A percentile compares a stretch with the other conserved stretches of the same genome.
Conservation (phyloP, 2,113 vertebrate species). For the Seriola aureovittata region DNA sequence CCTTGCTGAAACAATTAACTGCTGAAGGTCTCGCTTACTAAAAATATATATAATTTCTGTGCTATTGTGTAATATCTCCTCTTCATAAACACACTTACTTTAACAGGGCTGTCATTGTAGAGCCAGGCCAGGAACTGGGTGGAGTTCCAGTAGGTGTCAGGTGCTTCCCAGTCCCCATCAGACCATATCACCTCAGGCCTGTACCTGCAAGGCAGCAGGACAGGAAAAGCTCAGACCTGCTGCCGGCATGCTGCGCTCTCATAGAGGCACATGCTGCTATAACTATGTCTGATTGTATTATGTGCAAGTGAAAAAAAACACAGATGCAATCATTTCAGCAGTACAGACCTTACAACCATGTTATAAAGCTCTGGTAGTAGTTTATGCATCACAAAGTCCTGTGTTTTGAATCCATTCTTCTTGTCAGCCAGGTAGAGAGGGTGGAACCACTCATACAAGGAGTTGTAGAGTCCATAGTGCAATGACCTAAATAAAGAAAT, state of each 20-base stretch:
- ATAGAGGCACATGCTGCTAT: not conserved
- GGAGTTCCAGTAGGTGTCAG: constrained; percentile 96
- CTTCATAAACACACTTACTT: constrained; percentile 80
- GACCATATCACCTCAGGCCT: constrained; percentile 97
- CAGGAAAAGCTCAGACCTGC: not conserved
- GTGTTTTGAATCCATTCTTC: constrained; percentile 89
- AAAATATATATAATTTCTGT: not conserved
- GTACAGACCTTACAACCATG: constrained; percentile 90
- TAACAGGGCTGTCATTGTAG: constrained; percentile 96
- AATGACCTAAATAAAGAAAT: constrained; percentile 84
- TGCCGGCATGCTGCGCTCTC: not conserved
- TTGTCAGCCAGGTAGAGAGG: constrained; percentile 94
- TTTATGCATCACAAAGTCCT: constrained; percentile 89
- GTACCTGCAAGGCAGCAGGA: constrained; percentile 78
- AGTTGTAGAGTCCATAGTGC: constrained; percentile 93
- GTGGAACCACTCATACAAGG: constrained; percentile 95
- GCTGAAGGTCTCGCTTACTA: not conserved
- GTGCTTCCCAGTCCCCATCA: constrained; percentile 96
- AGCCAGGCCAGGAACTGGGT: constrained; percentile 96
- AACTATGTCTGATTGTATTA: not conserved
- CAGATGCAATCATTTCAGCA: not conserved
- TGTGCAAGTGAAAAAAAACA: not conserved
- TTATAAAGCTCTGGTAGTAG: constrained; percentile 92
- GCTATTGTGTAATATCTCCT: not conserved
- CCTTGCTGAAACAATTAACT: not conserved